Conservation (phyloP, 2,797 vertebrate species). For the Rhinogobio ventralis region DNA sequence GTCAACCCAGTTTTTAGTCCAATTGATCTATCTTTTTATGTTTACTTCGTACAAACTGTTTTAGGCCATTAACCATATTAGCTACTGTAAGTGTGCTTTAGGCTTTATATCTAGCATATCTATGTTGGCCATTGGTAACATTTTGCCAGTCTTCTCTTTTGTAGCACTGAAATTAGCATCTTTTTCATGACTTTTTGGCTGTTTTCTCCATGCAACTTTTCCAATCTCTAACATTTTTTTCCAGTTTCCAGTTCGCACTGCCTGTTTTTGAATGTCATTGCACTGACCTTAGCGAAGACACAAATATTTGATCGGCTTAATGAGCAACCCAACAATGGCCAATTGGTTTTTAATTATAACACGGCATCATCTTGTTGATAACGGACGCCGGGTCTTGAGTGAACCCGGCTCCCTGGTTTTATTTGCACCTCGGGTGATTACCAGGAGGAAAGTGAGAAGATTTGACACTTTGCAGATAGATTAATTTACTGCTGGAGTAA, state of each 20-base stretch:
- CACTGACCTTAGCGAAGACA: constrained; percentile 73
- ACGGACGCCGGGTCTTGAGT: constrained; percentile 64
- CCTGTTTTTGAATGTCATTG: constrained; percentile 56
- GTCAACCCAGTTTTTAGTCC: neutral
- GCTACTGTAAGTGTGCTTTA: neutral
- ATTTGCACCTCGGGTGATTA: constrained; percentile 92
- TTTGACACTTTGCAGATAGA: constrained; percentile 94
- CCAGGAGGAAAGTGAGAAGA: constrained; percentile 92
- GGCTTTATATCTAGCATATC: neutral
- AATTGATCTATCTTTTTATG: neutral
- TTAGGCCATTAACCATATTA: neutral
- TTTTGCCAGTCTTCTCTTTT: neutral
- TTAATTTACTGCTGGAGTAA: constrained; percentile 95
- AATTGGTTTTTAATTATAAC: constrained; percentile 72
- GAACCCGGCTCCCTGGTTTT: constrained; percentile 69
- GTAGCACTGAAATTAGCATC: neutral
- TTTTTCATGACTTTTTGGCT: neutral
- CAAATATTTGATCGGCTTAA: constrained; percentile 76
- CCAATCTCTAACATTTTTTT: constrained; percentile 14
- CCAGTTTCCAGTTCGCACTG: neutral
- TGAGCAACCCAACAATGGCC: constrained; percentile 70
- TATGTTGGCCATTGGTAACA: neutral
- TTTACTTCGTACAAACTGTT: neutral
- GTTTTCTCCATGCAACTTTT: constrained; percentile 32
- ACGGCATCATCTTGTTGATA: constrained; percentile 72